A percentile compares a stretch with the other conserved stretches of the same genome.
phyloP scores from a whole-genome alignment of 1,140 invertebrate genomes.

The Pseudomyrmex cubaensis region DNA sequence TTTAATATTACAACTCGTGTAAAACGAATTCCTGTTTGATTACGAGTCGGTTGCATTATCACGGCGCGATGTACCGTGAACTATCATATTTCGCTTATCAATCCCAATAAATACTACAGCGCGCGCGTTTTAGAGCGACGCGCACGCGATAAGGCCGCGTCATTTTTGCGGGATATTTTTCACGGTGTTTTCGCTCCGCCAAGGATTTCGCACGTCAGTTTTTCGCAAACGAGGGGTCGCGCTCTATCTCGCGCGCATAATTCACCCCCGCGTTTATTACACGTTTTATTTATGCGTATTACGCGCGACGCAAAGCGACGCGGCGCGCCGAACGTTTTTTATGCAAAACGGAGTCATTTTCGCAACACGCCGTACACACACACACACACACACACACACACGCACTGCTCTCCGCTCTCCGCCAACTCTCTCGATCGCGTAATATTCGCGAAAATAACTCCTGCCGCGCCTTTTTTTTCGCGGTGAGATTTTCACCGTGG shows the following conservation, averaged over 20 bases:
- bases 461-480: neutral
- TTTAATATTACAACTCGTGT: neutral
- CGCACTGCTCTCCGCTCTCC: neutral
- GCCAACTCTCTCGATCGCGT: constrained; percentile 44
- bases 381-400: no score
- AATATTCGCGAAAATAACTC: constrained; percentile 59
- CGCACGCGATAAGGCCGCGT: constrained; percentile 11
- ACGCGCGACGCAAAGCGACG: constrained; percentile 28
- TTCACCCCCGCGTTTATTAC: constrained; percentile 54
- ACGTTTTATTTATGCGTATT: constrained; percentile 54
- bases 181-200: constrained; percentile 14
- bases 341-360: constrained; percentile 55
- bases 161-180: constrained; percentile 19
- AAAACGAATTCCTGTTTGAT: neutral
- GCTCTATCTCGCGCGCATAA: constrained; percentile 53
- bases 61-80: neutral
- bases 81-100: constrained; percentile 33
- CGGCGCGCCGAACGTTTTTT: constrained; percentile 3
- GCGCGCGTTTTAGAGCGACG: neutral
- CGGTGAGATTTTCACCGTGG: constrained; percentile 40
- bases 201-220: constrained; percentile 29
- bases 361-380: neutral
- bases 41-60: constrained; percentile 16
- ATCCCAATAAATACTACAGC: constrained; percentile 16
- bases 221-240: constrained; percentile 8